Conservation (phyloP, 2,888 invertebrate species). For the Myopa tessellatipennis region DNA sequence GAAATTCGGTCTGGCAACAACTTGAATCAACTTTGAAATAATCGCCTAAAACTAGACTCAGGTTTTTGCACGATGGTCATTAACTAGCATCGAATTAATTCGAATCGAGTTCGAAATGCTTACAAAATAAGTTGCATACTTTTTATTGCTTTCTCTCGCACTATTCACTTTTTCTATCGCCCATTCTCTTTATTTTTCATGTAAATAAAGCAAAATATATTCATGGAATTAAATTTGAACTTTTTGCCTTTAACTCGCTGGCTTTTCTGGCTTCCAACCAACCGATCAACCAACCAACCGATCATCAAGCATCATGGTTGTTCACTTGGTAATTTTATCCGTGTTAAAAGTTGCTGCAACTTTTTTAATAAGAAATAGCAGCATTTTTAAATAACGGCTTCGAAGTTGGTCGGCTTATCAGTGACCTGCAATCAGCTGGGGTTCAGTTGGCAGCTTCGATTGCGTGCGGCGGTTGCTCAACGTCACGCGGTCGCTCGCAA, state of each 20-base stretch:
- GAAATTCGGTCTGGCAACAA: too few species aligned
- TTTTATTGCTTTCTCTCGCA: not conserved
- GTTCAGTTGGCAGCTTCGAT: not conserved
- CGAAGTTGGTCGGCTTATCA: not conserved
- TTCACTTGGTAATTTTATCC: too few species aligned
- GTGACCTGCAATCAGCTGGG: slow-evolving; percentile 4
- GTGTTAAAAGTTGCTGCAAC: too few species aligned
- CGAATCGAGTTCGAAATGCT: not conserved
- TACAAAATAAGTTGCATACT: slow-evolving; percentile 16
- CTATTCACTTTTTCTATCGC: too few species aligned
- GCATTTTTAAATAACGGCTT: not conserved
- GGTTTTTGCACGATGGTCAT: not conserved
- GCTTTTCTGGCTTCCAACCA: too few species aligned
- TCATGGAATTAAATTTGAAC: not conserved
- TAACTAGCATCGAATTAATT: too few species aligned
- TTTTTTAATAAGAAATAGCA: too few species aligned
- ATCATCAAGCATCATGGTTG: too few species aligned
- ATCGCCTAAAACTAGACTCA: slow-evolving; percentile 16
- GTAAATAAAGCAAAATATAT: too few species aligned
- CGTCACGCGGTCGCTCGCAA: not conserved
- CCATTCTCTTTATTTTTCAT: too few species aligned
- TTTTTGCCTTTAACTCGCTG: not conserved
- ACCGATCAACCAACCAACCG: too few species aligned
- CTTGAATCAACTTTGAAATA: not conserved
- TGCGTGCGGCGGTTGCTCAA: slow-evolving; percentile 33